Evolutionary conservation across 92 coral and sea anemone genomes (phyloP), one percentile per base, ranked within the genome.

Genomic region (Montipora capitata): DNA sequence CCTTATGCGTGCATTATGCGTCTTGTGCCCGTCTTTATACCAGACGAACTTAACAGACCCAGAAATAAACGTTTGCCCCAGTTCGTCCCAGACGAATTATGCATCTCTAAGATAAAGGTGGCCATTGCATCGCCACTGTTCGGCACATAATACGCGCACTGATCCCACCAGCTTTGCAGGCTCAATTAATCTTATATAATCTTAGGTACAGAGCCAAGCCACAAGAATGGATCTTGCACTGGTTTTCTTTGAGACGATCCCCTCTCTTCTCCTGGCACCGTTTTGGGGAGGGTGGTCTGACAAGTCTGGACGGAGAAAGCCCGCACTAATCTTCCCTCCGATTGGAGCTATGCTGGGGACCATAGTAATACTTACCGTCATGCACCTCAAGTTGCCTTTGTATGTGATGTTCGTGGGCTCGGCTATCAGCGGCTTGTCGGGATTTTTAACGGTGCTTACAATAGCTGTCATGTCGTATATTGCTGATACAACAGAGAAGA

Each of bases 271-370:
- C 2, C 41, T 85, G 62, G 81, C 98, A 2, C 91, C 93, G 16
- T 74, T 95, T 48, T 69, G 91, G 75, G 98, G 98, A 1, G 78
- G 91, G 8, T 95, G 98, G 98, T 83, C 98, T 10, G 98, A 95
- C 52, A 75, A 79, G 13, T 89, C 82, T 45, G 93, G 96, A 2
- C 18, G 82, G 67, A 48, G 96, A 11, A 90, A 90, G 13, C 89
- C 90, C 7, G 94, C 94, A 2, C 68, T 92, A 2, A 67, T 77
- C 15, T 76, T 92, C 10, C 97, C 97, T 41, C 75, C 54, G 14
- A 45, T 92, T 56, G 97, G 97, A 15, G 86, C 74, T 45, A 16
- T 78, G 80, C 56, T 95, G 12, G 94, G 93, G 59, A 72, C 90
- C 35, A 40, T 77, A n/a, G 68, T 78, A 9, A 79, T 77, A 10